A percentile compares a stretch with the other conserved stretches of the same genome.
Evolutionary conservation across 2,113 vertebrate genomes (phyloP).

Genomic region (Chamaea fasciata): DNA sequence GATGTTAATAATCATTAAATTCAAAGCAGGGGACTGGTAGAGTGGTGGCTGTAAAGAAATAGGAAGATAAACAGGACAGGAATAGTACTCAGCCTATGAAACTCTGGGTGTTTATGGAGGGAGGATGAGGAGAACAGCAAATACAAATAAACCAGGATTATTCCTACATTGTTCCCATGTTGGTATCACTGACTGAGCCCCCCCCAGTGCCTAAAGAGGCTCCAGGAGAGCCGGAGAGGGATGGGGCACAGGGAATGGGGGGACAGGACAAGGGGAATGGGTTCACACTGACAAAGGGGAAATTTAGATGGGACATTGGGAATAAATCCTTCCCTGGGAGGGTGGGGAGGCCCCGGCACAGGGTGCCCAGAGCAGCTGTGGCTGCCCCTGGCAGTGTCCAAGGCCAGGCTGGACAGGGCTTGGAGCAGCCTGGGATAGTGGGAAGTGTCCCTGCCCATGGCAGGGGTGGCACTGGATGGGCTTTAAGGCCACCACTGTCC

Average conservation of each 20-base stretch:
- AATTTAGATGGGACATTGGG: not conserved
- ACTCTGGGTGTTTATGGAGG: not conserved
- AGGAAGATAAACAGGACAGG: not conserved
- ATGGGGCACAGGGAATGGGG: not conserved
- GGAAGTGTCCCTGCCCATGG: no score
- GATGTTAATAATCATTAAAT: not conserved
- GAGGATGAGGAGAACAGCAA: not conserved
- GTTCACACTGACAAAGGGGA: not conserved
- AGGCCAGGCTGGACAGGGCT: not conserved
- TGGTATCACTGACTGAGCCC: not conserved
- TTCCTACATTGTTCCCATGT: rapidly evolving
- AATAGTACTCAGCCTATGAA: not conserved
- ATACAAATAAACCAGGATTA: not conserved
- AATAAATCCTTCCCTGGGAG: not conserved
- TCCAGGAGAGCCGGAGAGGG: not conserved
- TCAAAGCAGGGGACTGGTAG: not conserved
- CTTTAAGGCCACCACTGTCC: not conserved
- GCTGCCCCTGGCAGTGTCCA: not conserved
- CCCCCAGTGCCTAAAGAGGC: not conserved
- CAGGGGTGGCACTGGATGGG: not conserved
- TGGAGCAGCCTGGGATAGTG: not conserved
- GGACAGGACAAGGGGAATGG: not conserved
- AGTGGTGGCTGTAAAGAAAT: not conserved
- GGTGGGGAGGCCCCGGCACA: not conserved
- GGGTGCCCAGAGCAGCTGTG: not conserved